phyloP scores from a whole-genome alignment of 2,797 vertebrate species.

The Erethizon dorsatum region DNA sequence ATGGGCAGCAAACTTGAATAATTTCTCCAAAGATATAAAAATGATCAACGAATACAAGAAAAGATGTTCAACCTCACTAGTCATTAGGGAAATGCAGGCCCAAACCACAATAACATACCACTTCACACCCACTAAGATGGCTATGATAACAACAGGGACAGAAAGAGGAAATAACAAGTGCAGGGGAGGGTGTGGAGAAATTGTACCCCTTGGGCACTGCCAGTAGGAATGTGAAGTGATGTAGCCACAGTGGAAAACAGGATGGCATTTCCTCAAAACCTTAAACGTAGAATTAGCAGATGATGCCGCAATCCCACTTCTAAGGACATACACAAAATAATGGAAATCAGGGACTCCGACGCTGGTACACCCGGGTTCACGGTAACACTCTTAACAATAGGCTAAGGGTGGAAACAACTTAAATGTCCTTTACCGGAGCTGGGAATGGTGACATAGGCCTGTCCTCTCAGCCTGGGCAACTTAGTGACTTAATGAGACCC shows the following conservation, averaged over 20 bases:
- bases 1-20: not conserved
- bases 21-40: not conserved
- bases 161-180: not conserved
- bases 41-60: not conserved
- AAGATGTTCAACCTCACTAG: not conserved
- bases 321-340: not conserved
- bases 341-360: not conserved
- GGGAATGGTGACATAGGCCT: not conserved
- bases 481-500: not conserved
- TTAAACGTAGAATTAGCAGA: not conserved
- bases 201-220: rapidly evolving
- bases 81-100: not conserved
- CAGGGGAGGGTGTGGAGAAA: not conserved
- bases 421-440: not conserved
- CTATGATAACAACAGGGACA: not conserved
- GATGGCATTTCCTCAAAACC: not conserved
- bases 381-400: not conserved
- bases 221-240: not conserved
- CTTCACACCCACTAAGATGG: not conserved
- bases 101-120: not conserved
- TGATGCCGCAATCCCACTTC: not conserved
- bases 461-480: not conserved
- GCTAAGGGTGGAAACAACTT: not conserved
- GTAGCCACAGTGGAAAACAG: not conserved
- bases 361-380: too few relatives aligned